phyloP scores from a whole-genome alignment of 2,113 vertebrate species.

The Ciconia boyciana region DNA sequence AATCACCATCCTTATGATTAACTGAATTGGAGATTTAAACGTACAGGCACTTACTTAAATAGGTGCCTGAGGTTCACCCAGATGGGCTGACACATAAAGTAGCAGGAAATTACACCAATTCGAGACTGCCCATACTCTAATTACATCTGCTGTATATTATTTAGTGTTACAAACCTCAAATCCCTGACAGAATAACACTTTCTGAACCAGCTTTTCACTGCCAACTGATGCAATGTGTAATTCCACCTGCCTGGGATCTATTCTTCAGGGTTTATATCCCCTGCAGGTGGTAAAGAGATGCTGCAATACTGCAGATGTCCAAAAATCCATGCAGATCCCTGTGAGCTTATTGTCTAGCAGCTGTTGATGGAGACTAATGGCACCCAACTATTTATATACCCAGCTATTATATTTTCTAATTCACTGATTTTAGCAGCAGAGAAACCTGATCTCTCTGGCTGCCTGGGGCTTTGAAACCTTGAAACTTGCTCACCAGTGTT shows the following conservation, averaged over 20 bases:
- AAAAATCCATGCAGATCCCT: background rate
- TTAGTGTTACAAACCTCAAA: background rate
- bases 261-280: background rate
- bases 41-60: background rate
- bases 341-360: background rate
- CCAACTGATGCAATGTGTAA: background rate
- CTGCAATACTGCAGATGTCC: background rate
- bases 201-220: background rate
- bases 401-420: constrained; percentile 32
- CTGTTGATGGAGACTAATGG: background rate
- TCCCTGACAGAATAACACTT: background rate
- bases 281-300: background rate
- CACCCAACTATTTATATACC: background rate
- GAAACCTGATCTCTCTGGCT: background rate
- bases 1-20: background rate
- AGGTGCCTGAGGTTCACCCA: background rate
- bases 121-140: background rate
- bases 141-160: background rate
- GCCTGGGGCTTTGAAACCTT: background rate
- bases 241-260: background rate
- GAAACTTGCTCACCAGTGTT: background rate
- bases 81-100: background rate
- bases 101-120: background rate
- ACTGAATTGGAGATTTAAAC: background rate
- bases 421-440: constrained; percentile 12